A percentile compares a stretch with the other conserved stretches of the same genome.
phyloP scores from a whole-genome alignment of 2,888 invertebrate genomes.

The Masnerella sp. region DNA sequence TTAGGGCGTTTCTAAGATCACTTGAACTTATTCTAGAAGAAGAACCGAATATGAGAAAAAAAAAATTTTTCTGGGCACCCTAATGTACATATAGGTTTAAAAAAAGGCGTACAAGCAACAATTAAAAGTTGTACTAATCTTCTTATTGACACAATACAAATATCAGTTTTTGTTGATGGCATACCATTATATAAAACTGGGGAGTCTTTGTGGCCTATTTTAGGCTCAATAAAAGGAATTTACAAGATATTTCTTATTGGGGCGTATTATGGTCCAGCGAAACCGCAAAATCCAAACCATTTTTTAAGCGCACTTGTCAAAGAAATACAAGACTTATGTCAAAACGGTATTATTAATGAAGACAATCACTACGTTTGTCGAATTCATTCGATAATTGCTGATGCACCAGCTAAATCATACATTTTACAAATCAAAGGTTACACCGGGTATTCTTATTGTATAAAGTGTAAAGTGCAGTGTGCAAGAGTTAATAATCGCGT shows the following conservation, averaged over 20 bases:
- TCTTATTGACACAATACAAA: not conserved
- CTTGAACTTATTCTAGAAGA: no score
- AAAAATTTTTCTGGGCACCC: no score
- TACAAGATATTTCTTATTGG: conserved; percentile 56
- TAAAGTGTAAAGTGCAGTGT: conserved; percentile 11
- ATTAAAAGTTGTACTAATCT: not conserved
- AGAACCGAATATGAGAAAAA: no score
- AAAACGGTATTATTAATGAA: conserved; percentile 46
- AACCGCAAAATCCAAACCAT: conserved; percentile 15
- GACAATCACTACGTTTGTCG: conserved; percentile 13
- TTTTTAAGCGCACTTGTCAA: not conserved
- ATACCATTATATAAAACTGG: conserved; percentile 55
- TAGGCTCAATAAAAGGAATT: conserved; percentile 39
- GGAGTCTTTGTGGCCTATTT: conserved; percentile 60
- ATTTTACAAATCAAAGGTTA: conserved; percentile 59
- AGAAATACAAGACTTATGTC: not conserved
- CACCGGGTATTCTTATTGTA: conserved; percentile 50
- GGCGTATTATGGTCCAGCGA: conserved; percentile 55
- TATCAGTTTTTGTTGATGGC: conserved; percentile 39
- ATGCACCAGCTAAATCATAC: conserved; percentile 60
- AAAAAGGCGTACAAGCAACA: conserved; percentile 6
- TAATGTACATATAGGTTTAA: conserved; percentile 28
- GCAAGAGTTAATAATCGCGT: not conserved
- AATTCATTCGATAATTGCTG: conserved; percentile 46
- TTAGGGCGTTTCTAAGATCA: no score